Base-by-base conservation (phyloP, 2,797 vertebrate species). In the Aselliscus stoliczkanus region DNA sequence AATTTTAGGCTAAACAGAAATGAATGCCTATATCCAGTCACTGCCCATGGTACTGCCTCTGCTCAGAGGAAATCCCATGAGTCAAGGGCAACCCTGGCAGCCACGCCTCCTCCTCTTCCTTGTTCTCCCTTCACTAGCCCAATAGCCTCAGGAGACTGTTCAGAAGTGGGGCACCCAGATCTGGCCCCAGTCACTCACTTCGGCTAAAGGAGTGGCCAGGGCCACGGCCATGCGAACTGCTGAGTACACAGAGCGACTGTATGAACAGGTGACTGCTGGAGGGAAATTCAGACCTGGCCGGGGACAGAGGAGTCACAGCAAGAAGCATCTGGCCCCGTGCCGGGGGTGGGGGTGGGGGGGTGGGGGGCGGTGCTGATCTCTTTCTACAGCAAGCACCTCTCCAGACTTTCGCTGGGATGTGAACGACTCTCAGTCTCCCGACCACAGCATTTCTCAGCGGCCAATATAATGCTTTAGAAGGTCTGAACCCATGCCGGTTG, bases 21-120 rank as follows among this genome's bases (percentile, higher is more conserved):
- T 31, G 42, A 94, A 62, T 25, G 42, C 39, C 27, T 76, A 14
- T 27, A 31, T 50, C 58, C 23, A 58, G 86, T 27, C 5, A 75
- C n/a, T 11, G 2, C 31, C 37, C 31, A 4, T 13, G 1, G 2
- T 39, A n/a, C 23, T 42, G 65, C 4, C 14, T 0, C 42, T 3
- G 21, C 60, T 56, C 67, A 39, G 39, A 9, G 1, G 29, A 25
- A 73, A 70, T 11, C 15, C 4, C 6, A 58, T 9, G 12, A 56
- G 29, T 58, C 50, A 64, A 70, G 18, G 2, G 29, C 18, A 56
- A 50, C 21, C 1, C 14, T 2, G 23, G 44, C 8, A 47, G 31
- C 29, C 44, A 58, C 34, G 21, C 42, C 37, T 54, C 29, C 10
- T 1, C 58, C 56, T 69, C 42, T 8, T 39, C 29, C 67, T 15